Evolutionary conservation across 2,888 invertebrate genomes (phyloP).

Genomic region (Ochropacha duplaris): DNA sequence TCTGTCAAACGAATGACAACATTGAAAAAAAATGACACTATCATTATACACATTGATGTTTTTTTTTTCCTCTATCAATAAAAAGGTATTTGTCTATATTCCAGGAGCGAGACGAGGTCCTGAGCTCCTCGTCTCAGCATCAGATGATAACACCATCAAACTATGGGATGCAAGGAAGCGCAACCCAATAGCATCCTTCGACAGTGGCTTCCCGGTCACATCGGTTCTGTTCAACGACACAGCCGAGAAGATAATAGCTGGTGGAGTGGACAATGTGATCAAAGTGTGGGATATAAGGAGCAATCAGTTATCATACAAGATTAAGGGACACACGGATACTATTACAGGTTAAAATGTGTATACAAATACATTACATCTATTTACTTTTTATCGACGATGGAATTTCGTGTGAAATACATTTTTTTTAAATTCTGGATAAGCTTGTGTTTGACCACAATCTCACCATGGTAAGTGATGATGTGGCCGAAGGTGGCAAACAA

Average conservation of each 20-base stretch:
- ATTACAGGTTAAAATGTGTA: slow-evolving; percentile 86
- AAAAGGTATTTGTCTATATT: too few relatives aligned
- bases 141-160: slow-evolving; percentile 96
- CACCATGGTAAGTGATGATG: too few relatives aligned
- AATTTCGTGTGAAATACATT: too few relatives aligned
- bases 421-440: too few relatives aligned
- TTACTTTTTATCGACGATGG: too few relatives aligned
- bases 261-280: slow-evolving; percentile 98
- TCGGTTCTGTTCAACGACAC: slow-evolving; percentile 97
- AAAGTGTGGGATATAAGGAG: slow-evolving; percentile 99
- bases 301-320: slow-evolving; percentile 90
- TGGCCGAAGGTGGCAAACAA: too few relatives aligned
- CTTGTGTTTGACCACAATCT: too few relatives aligned
- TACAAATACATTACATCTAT: too few relatives aligned
- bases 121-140: slow-evolving; percentile 94
- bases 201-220: slow-evolving; percentile 90
- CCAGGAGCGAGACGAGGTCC: slow-evolving; percentile 92
- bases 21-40: too few relatives aligned
- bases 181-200: slow-evolving; percentile 88
- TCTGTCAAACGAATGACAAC: too few relatives aligned
- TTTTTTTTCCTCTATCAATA: too few relatives aligned
- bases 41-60: too few relatives aligned
- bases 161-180: slow-evolving; percentile 97
- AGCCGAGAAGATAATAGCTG: slow-evolving; percentile 96
- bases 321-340: slow-evolving; percentile 97